Evolutionary conservation across 2,113 vertebrate species (phyloP), one percentile per base, ranked within the genome.

Genomic region (human): DNA sequence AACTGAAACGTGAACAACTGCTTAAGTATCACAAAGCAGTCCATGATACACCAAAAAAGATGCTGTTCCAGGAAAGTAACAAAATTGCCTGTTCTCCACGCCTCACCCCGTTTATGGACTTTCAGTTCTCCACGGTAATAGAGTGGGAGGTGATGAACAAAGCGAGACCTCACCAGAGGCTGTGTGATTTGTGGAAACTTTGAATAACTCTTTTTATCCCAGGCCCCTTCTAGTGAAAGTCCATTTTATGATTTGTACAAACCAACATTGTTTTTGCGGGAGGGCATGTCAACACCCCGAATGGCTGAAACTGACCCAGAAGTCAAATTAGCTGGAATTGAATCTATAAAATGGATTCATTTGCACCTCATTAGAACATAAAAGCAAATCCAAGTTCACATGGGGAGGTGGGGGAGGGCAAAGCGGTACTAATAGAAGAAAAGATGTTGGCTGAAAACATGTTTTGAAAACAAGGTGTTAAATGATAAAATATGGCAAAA

Each of bases 61-160:
- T 0, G 10, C 25, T 61, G 11, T 13, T 25, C 43, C n/a, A n/a
- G 76, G 10, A 32, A 57, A 14, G 40, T 3, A 14, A 30, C 61
- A 48, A 14, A n/a, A 32, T 2, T 0, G 9, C 10, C 0, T 2
- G 22, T 6, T 4, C 6, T 22, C 17, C 0, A 0, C 5, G n/a
- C 2, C 38, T 16, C 50, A 2, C 4, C 12, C 38, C 23, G 32
- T 8, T 25, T 22, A 1, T 0, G 38, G 32, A 64, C 25, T 8
- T 3, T 43, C 9, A 0, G 1, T 43, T 80, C 17, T 16, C 72
- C 13, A 0, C 11, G 66, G 10, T 25, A 4, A 57, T 0, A 0
- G 55, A 8, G 14, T 30, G 27, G 2, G 59, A 27, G 61, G 61
- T 64, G 61, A 27, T 64, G n/a, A 8, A 2, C 0, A 2, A 6